Evolutionary conservation across 2,113 vertebrate species (phyloP).

Genomic region (Bungarus multicinctus): DNA sequence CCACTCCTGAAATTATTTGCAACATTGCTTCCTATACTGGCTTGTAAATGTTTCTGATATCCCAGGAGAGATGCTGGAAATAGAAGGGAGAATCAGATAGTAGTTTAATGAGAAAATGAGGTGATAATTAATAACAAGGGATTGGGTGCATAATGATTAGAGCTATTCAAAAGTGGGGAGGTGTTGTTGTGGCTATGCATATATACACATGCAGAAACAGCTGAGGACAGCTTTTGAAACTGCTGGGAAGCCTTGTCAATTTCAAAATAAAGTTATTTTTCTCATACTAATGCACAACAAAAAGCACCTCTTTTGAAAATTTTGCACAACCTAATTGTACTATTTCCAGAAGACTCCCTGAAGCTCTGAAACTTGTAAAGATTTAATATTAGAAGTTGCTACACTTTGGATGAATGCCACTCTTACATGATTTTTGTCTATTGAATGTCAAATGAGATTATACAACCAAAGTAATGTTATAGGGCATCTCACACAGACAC

Average conservation of each 20-base stretch:
- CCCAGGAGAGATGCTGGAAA: neutral
- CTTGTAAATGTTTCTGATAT: neutral
- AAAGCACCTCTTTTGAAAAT: neutral
- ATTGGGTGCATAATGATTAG: neutral
- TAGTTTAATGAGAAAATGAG: neutral
- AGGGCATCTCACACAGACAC: neutral
- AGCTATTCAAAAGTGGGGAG: neutral
- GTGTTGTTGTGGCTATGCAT: neutral
- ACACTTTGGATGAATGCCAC: neutral
- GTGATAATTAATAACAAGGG: neutral
- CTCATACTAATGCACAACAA: neutral
- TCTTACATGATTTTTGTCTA: neutral
- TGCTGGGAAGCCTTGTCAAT: neutral
- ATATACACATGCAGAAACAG: neutral
- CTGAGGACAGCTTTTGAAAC: neutral
- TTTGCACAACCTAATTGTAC: neutral
- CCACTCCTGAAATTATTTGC: neutral
- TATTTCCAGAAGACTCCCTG: neutral
- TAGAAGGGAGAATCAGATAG: neutral
- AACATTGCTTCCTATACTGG: neutral
- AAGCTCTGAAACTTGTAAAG: neutral
- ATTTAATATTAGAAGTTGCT: neutral
- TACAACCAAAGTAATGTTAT: neutral
- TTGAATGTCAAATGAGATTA: neutral
- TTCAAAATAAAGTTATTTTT: neutral